Evolutionary conservation across 2,113 vertebrate genomes (phyloP), one percentile per base, ranked within the genome.

Genomic region (Erythrocebus patas): DNA sequence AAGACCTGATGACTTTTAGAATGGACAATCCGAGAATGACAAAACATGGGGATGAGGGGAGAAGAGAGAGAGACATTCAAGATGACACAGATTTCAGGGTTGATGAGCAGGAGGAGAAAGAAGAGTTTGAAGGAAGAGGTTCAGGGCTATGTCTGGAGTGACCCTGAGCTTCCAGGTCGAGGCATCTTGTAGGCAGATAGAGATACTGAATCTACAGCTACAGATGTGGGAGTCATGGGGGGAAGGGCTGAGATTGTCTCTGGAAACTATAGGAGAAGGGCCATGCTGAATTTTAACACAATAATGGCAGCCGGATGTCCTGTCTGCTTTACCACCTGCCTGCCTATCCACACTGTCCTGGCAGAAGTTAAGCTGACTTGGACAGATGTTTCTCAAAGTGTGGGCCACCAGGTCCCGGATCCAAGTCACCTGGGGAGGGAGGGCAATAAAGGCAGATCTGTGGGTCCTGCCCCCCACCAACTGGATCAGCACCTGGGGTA

Each of bases 391-490:
- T 43, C 73, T n/a, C 70, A 0, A 55, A 78, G 48, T 3, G 32
- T 22, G 20, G 66, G 22, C 70, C n/a, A 8, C 52, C 40, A 83
- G 1, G 5, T n/a, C 40, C 43, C 0, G 3, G 48, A 40, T 22
- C 59, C 8, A 18, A 11, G 48, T 70, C 43, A 38, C 25, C 50
- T 7, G 38, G 25, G 23, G 35, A 27, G 18, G 27, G 72, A 17
- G 2, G 23, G 52, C 40, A 75, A 87, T 89, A 79, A 95, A 94
- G 66, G 89, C 96, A 95, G 97, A 32, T 43, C 8, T 7, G 27
- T 17, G 11, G 57, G 7, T 4, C n/a, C 30, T 14, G 8, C 17
- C 17, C 2, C 2, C 40, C 6, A 5, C 59, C 14, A 7, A 48
- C 30, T 22, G 70, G 50, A 16, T 50, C 16, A 16, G 27, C 25